phyloP scores from a whole-genome alignment of 2,888 invertebrate species.

The Tenodera sinensis region DNA sequence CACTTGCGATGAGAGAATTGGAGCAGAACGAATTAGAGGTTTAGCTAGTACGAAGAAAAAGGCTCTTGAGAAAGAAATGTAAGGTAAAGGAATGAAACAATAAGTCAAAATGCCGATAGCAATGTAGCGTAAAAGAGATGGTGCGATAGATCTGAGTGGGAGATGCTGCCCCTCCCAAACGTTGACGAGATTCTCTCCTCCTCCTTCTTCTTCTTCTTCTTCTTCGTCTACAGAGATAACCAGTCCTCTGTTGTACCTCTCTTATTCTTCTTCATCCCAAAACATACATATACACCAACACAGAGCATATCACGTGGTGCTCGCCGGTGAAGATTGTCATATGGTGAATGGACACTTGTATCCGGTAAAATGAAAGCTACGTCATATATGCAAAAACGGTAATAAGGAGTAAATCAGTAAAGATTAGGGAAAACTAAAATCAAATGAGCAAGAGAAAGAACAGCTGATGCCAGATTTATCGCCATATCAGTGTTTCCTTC shows the following conservation, averaged over 20 bases:
- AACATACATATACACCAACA: background rate
- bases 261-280: background rate
- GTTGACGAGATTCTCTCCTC: background rate
- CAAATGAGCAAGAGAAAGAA: too few species aligned
- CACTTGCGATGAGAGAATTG: background rate
- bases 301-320: too few species aligned
- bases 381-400: too few species aligned
- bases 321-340: too few species aligned
- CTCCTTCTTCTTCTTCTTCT: background rate
- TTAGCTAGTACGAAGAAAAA: background rate
- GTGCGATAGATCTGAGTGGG: background rate
- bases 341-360: too few species aligned
- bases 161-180: constrained; percentile 9
- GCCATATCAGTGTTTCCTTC: too few species aligned
- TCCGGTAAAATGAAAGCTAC: too few species aligned
- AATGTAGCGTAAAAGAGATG: background rate
- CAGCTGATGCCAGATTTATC: too few species aligned
- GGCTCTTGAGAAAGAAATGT: background rate
- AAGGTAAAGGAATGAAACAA: background rate
- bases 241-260: background rate
- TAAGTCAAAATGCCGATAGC: background rate
- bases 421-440: too few species aligned
- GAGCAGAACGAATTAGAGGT: background rate
- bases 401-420: too few species aligned
- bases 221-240: background rate